phyloP scores from a whole-genome alignment of 1,140 invertebrate species.

The Anoplophora glabripennis region DNA sequence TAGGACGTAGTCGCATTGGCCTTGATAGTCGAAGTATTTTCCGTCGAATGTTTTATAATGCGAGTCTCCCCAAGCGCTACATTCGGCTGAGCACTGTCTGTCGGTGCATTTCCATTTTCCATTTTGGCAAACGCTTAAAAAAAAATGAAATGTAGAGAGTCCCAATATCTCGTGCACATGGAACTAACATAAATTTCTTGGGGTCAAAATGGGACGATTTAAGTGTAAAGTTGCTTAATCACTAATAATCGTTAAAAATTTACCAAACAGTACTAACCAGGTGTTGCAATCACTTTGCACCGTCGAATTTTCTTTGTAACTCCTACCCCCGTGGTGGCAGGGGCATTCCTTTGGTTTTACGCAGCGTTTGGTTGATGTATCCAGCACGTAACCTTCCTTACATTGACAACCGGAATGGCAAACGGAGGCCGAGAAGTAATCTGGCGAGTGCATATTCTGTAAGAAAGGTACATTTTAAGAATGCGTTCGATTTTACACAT shows the following conservation, averaged over 20 bases:
- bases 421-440: conserved; percentile 50
- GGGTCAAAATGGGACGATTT: too few relatives aligned
- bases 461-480: too few relatives aligned
- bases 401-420: conserved; percentile 79
- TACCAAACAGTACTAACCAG: conserved; percentile 57
- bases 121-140: conserved; percentile 55
- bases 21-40: conserved; percentile 81
- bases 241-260: too few relatives aligned
- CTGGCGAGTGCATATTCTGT: conserved; percentile 69
- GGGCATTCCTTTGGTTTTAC: conserved; percentile 71
- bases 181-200: too few relatives aligned
- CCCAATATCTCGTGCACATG: too few relatives aligned
- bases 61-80: conserved; percentile 80
- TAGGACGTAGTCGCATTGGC: conserved; percentile 81
- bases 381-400: conserved; percentile 70
- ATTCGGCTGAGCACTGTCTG: conserved; percentile 65
- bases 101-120: conserved; percentile 70
- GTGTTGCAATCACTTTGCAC: conserved; percentile 81
- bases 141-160: neutral
- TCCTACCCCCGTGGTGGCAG: conserved; percentile 82
- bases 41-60: conserved; percentile 87
- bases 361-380: conserved; percentile 65
- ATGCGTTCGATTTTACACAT: too few relatives aligned
- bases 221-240: too few relatives aligned
- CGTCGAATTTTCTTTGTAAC: conserved; percentile 71